Percentiles rank a stretch among this genome's conserved stretches.
These are phyloP conservation scores for Hydrotaea diabolus DNA, from an alignment of 2,888 invertebrate species.

Conservation along the genomic window DNA sequence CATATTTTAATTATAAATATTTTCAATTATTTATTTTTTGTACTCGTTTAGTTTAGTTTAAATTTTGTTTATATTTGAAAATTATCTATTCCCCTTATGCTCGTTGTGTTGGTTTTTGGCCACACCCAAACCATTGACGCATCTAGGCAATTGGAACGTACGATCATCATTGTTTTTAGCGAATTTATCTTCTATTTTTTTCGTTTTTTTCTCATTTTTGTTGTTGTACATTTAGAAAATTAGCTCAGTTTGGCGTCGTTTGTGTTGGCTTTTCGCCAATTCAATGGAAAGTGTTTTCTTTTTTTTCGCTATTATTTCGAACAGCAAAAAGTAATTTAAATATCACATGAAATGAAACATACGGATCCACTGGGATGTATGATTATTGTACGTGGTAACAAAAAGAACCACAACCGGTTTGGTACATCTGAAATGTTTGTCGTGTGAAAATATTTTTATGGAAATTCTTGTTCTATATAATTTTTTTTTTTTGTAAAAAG, in stretches of 20 bases:
- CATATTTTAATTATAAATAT: conserved; percentile 27
- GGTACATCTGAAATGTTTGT: background rate
- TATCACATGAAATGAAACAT: background rate
- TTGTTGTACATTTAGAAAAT: conserved; percentile 23
- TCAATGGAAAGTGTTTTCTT: background rate
- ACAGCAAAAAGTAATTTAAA: conserved; percentile 6
- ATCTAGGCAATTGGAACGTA: conserved; percentile 53
- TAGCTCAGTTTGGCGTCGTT: conserved; percentile 19
- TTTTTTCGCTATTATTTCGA: background rate
- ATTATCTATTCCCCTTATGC: background rate
- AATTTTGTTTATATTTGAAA: background rate
- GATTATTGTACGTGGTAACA: background rate
- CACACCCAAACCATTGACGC: conserved; percentile 65
- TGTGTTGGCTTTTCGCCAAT: conserved; percentile 11
- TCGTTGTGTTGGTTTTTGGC: conserved; percentile 48
- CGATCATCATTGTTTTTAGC: conserved; percentile 1
- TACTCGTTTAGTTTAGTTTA: background rate
- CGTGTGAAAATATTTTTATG: conserved; percentile 23
- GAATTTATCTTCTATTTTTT: conserved; percentile 12
- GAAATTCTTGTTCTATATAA: background rate
- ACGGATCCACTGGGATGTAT: background rate
- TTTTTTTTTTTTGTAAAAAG: conserved; percentile 5
- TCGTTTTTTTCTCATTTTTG: background rate
- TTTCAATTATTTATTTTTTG: conserved; percentile 1
- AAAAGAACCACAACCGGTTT: background rate